phyloP scores from a whole-genome alignment of 2,888 invertebrate species.

The Mayetiola destructor region DNA sequence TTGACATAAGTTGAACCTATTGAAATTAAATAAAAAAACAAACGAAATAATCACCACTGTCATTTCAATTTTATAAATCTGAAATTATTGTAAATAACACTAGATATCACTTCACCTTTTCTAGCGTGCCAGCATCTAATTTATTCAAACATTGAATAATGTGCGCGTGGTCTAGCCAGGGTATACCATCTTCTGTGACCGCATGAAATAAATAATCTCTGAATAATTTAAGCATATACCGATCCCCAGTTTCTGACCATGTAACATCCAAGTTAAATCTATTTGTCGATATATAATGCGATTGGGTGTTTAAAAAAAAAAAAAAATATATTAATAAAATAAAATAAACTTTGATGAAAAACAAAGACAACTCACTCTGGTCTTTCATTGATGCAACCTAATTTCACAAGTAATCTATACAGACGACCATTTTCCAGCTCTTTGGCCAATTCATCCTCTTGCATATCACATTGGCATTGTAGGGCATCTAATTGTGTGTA shows the following conservation, averaged over 20 bases:
- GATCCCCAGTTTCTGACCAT: constrained; percentile 97
- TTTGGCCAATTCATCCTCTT: constrained; percentile 80
- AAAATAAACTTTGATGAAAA: constrained; percentile 27
- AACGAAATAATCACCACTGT: not conserved
- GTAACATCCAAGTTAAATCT: constrained; percentile 82
- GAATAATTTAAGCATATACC: constrained; percentile 96
- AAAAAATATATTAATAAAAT: constrained; percentile 5
- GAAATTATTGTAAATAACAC: not conserved
- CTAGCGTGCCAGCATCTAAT: constrained; percentile 64
- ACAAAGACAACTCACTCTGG: constrained; percentile 52
- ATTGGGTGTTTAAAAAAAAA: not conserved
- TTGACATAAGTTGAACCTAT: constrained; percentile 87
- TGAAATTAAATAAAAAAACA: constrained; percentile 18
- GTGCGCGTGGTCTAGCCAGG: constrained; percentile 95
- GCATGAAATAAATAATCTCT: constrained; percentile 96
- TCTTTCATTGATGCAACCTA: constrained; percentile 88
- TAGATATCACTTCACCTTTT: constrained; percentile 44
- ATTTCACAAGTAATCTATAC: constrained; percentile 76
- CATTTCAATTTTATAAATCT: not conserved
- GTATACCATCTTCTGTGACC: constrained; percentile 78
- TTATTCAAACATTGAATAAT: constrained; percentile 88
- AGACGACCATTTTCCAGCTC: constrained; percentile 93
- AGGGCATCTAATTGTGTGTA: constrained; percentile 89
- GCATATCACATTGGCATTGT: constrained; percentile 71
- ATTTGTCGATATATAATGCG: too few relatives aligned